Conservation (phyloP, 2,888 invertebrate species). For the Tholera decimalis region DNA sequence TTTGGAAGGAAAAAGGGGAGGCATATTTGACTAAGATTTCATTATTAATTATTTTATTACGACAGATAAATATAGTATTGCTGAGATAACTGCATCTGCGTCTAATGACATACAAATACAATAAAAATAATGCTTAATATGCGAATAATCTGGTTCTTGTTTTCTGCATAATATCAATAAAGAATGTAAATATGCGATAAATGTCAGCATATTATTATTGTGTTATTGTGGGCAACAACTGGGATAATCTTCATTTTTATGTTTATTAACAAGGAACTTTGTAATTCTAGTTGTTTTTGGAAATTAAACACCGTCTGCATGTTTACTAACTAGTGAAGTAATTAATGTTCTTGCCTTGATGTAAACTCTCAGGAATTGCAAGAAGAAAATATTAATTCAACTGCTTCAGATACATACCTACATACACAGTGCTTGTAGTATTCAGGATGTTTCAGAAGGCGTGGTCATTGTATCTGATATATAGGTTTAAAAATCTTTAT, state of each 20-base stretch:
- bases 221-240: not conserved
- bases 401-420: too few species aligned
- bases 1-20: not conserved
- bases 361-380: too few species aligned
- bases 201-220: not conserved
- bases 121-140: not conserved
- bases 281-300: not conserved
- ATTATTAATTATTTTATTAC: not conserved
- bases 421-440: too few species aligned
- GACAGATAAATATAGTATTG: not conserved
- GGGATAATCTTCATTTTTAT: not conserved
- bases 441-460: too few species aligned
- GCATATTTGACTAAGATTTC: not conserved
- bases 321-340: too few species aligned
- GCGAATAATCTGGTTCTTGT: not conserved
- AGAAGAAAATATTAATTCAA: too few species aligned
- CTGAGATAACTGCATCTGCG: not conserved
- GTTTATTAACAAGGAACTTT: slow-evolving; percentile 15
- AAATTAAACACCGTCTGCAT: not conserved
- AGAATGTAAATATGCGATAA: slow-evolving; percentile 1
- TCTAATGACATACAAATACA: not conserved
- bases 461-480: too few species aligned
- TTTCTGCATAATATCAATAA: not conserved
- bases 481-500: too few species aligned
- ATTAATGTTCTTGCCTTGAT: too few species aligned